These are phyloP conservation scores for Eupeodes luniger DNA, from an alignment of 2,888 invertebrate species.

Conservation along the genomic window DNA sequence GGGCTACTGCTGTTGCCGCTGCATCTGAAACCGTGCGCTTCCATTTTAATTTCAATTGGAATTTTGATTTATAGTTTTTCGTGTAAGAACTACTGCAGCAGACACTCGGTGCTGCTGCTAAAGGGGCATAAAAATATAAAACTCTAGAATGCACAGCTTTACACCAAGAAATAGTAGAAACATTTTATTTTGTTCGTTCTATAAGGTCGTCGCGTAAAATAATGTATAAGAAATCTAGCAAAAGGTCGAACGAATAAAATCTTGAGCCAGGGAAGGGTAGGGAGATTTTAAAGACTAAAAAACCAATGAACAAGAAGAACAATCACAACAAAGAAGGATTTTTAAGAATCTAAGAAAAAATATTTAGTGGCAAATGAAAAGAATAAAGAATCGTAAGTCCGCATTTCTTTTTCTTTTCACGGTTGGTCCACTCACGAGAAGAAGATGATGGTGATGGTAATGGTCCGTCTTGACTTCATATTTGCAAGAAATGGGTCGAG, in stretches of 20 bases:
- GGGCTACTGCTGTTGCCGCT: slow-evolving; percentile 13
- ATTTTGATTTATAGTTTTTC: slow-evolving; percentile 59
- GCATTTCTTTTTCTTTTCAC: slow-evolving; percentile 36
- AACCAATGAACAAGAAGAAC: slow-evolving; percentile 14
- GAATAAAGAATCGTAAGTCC: slow-evolving; percentile 59
- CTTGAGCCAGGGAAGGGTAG: background rate
- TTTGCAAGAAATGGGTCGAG: slow-evolving; percentile 1
- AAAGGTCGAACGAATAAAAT: slow-evolving; percentile 45
- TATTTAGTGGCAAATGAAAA: slow-evolving; percentile 31
- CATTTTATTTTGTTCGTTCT: slow-evolving; percentile 28
- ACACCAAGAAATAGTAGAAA: background rate
- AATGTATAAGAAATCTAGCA: background rate
- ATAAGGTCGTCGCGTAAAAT: slow-evolving; percentile 39
- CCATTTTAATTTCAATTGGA: slow-evolving; percentile 62
- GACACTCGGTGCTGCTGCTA: background rate
- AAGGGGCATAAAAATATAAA: background rate
- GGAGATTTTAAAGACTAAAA: background rate
- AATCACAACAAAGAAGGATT: slow-evolving; percentile 14
- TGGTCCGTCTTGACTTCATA: background rate
- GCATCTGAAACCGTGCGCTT: slow-evolving; percentile 39
- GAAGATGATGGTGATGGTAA: slow-evolving; percentile 27
- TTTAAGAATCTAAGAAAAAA: slow-evolving; percentile 35
- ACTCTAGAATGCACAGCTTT: background rate
- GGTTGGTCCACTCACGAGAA: slow-evolving; percentile 36
- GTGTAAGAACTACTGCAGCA: slow-evolving; percentile 10